Evolutionary conservation across 2,113 vertebrate species (phyloP).

Genomic region (Strix aluco): DNA sequence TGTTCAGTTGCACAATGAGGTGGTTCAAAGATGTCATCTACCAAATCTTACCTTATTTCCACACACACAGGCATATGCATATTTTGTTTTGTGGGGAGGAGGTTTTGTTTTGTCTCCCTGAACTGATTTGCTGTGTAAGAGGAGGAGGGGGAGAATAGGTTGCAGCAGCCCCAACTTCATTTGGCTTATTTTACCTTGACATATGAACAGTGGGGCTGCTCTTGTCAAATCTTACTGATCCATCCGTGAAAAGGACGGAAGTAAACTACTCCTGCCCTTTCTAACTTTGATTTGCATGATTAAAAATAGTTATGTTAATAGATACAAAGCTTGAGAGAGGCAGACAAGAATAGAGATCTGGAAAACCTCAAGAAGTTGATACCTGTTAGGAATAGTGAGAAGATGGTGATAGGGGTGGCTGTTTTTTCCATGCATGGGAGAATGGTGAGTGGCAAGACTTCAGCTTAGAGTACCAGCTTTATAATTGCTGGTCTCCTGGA

Average conservation of each 20-base stretch:
- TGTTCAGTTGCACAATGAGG: background rate
- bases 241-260: background rate
- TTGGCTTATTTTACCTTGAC: background rate
- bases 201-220: background rate
- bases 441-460: background rate
- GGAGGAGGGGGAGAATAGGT: background rate
- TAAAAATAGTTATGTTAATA: background rate
- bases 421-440: background rate
- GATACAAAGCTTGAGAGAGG: background rate
- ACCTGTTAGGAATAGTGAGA: background rate
- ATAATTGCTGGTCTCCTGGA: background rate
- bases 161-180: background rate
- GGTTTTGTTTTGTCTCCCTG: background rate
- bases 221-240: background rate
- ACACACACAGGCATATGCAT: background rate
- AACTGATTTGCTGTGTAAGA: background rate
- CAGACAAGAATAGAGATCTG: background rate
- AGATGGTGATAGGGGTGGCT: background rate
- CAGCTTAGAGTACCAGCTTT: background rate
- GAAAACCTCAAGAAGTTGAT: background rate
- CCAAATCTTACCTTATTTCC: background rate
- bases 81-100: background rate
- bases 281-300: background rate
- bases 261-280: background rate
- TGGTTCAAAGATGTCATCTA: background rate